phyloP scores from a whole-genome alignment of 1,140 invertebrate species.

The Tetramorium parvispinum region DNA sequence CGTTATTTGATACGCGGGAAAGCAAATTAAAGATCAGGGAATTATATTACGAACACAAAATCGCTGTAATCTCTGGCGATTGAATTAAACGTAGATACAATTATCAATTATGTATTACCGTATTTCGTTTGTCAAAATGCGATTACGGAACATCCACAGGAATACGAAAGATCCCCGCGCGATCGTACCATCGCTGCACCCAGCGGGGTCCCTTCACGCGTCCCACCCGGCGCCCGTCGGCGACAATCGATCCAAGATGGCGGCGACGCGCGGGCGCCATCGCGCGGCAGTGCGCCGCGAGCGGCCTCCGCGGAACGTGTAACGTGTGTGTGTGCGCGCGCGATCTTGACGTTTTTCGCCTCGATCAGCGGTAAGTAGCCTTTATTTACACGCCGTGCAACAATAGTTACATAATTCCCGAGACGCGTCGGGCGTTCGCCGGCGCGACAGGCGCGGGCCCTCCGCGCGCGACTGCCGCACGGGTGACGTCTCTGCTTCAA shows the following conservation, averaged over 20 bases:
- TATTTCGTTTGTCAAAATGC: not conserved
- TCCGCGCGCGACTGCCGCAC: not conserved
- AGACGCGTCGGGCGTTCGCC: slow-evolving; percentile 63
- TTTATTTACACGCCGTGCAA: slow-evolving; percentile 82
- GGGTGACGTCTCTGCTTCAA: slow-evolving; percentile 18
- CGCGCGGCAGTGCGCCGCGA: slow-evolving; percentile 69
- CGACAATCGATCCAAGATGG: slow-evolving; percentile 77
- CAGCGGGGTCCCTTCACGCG: slow-evolving; percentile 31
- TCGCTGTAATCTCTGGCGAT: not conserved
- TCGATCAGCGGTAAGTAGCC: slow-evolving; percentile 82
- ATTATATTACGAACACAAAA: not conserved
- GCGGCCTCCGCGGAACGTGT: slow-evolving; percentile 64
- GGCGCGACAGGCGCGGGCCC: slow-evolving; percentile 70
- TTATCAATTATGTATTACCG: not conserved
- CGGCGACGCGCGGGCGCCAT: slow-evolving; percentile 71
- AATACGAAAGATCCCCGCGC: not conserved
- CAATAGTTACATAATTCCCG: slow-evolving; percentile 82
- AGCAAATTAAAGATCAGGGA: not conserved
- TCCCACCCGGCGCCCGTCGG: not conserved
- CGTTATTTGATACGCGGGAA: not conserved
- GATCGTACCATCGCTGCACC: not conserved
- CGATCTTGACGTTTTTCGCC: slow-evolving; percentile 82
- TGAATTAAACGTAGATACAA: not conserved
- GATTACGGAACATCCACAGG: not conserved
- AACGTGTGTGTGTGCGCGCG: slow-evolving; percentile 76